These are phyloP conservation scores for Paedocypris micromegethes DNA, from an alignment of 2,797 vertebrate species.

Conservation along the genomic window DNA sequence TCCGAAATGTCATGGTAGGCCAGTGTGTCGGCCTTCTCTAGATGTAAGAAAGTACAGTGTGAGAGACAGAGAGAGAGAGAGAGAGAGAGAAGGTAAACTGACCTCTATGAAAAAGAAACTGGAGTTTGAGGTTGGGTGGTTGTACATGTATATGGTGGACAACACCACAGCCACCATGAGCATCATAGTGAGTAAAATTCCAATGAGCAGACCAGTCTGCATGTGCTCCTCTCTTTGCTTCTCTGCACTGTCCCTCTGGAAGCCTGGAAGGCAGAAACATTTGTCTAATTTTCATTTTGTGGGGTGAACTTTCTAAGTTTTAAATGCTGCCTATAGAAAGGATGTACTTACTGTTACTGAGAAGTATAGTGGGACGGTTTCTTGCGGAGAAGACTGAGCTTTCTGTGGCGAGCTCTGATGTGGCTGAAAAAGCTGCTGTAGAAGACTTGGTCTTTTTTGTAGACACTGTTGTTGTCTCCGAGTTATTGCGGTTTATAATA, in stretches of 20 bases:
- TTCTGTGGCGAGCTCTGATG: constrained; percentile 49
- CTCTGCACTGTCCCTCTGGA: constrained; percentile 14
- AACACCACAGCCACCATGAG: constrained; percentile 75
- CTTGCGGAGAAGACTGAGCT: constrained; percentile 53
- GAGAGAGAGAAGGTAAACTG: constrained; percentile 26
- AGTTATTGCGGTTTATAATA: constrained; percentile 57
- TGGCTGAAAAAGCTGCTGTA: constrained; percentile 58
- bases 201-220: constrained; percentile 76
- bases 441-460: constrained; percentile 52
- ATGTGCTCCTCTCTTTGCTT: constrained; percentile 50
- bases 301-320: too few relatives aligned
- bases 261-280: constrained; percentile 36
- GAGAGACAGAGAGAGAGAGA: neutral
- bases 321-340: too few relatives aligned
- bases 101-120: constrained; percentile 97
- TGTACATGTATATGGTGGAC: constrained; percentile 83
- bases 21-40: constrained; percentile 86
- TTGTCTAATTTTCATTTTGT: too few relatives aligned
- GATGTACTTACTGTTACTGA: constrained; percentile 71
- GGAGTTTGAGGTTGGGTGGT: constrained; percentile 82
- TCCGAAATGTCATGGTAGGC: constrained; percentile 90
- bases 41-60: constrained; percentile 9
- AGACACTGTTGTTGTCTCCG: constrained; percentile 57
- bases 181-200: constrained; percentile 75
- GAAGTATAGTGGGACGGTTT: constrained; percentile 68